Evolutionary conservation across 2,797 vertebrate species (phyloP).

Genomic region (Sebastiscus albofasciatus): DNA sequence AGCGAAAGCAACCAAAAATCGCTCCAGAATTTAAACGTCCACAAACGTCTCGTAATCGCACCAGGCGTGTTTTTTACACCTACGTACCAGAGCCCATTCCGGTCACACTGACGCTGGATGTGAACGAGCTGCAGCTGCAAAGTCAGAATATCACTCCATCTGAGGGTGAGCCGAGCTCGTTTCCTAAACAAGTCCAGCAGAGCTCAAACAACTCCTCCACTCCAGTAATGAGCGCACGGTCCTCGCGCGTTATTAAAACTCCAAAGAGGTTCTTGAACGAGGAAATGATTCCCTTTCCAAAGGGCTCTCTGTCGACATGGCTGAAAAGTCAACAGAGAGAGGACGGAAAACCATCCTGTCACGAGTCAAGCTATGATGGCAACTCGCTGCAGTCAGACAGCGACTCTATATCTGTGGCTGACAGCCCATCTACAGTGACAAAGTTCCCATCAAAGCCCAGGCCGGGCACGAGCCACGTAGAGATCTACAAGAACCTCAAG

Average conservation of each 20-base stretch:
- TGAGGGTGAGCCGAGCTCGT: slow-evolving; percentile 39
- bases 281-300: slow-evolving; percentile 77
- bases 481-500: slow-evolving; percentile 89
- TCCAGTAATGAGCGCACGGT: slow-evolving; percentile 84
- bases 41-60: slow-evolving; percentile 30
- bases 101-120: neutral
- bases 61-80: slow-evolving; percentile 64
- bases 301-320: slow-evolving; percentile 67
- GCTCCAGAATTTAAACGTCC: neutral
- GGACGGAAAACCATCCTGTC: slow-evolving; percentile 45
- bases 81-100: slow-evolving; percentile 54
- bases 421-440: slow-evolving; percentile 24
- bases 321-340: slow-evolving; percentile 69
- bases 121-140: slow-evolving; percentile 21
- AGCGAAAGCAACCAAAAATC: slow-evolving; percentile 33
- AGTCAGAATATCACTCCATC: slow-evolving; percentile 39
- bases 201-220: slow-evolving; percentile 76
- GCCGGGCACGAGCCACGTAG: slow-evolving; percentile 82
- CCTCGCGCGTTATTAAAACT: slow-evolving; percentile 90
- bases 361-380: slow-evolving; percentile 42
- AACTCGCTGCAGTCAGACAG: slow-evolving; percentile 20
- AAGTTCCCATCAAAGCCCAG: slow-evolving; percentile 71
- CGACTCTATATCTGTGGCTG: slow-evolving; percentile 10
- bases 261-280: slow-evolving; percentile 92
- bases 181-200: slow-evolving; percentile 49